A percentile compares a stretch with the other conserved stretches of the same genome.
Conservation (phyloP, 2,888 invertebrate genomes). For the Morpho deidamia region DNA sequence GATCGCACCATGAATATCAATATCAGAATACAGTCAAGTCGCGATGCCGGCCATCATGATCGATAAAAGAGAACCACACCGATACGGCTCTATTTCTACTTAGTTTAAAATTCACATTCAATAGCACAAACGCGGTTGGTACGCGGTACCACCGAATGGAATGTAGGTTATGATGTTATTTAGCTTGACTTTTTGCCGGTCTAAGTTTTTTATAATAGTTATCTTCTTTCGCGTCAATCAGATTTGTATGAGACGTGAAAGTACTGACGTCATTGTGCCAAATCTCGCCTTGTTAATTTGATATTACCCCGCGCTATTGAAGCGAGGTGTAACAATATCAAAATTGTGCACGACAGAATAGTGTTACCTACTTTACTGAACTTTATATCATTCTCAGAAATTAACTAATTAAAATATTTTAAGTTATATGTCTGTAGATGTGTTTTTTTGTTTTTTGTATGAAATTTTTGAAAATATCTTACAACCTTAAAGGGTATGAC, state of each 20-base stretch:
- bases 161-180: conserved; percentile 77
- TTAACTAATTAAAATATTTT: no score
- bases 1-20: conserved; percentile 70
- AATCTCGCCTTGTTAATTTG: conserved; percentile 49
- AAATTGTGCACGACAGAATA: conserved; percentile 34
- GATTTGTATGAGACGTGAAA: conserved; percentile 71
- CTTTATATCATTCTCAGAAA: no score
- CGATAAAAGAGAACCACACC: conserved; percentile 70
- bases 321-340: conserved; percentile 32
- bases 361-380: conserved; percentile 10
- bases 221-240: conserved; percentile 73
- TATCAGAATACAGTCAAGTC: conserved; percentile 60
- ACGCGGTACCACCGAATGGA: conserved; percentile 57
- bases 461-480: no score
- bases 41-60: conserved; percentile 61
- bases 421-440: no score
- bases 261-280: conserved; percentile 66
- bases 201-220: conserved; percentile 68
- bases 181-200: conserved; percentile 64
- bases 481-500: no score
- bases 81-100: conserved; percentile 64
- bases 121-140: conserved; percentile 44
- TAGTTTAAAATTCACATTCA: conserved; percentile 71
- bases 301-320: conserved; percentile 42
- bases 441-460: no score